phyloP scores from a whole-genome alignment of 2,888 invertebrate genomes.

The Eupithecia insigniata region DNA sequence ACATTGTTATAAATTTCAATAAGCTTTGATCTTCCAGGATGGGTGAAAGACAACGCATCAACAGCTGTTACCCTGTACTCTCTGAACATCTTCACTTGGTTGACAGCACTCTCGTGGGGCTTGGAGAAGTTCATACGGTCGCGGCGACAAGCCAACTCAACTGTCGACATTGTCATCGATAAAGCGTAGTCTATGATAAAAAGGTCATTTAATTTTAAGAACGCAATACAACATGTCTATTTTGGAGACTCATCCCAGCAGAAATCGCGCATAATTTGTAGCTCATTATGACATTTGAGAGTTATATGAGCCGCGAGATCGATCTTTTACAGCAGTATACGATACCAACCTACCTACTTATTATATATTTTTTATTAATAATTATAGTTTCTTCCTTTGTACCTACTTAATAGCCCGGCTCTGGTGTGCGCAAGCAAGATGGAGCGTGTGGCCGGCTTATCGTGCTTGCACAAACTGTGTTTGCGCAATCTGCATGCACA shows the following conservation, averaged over 20 bases:
- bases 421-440: too few species aligned
- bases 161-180: slow-evolving; percentile 47
- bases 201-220: background rate
- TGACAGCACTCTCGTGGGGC: slow-evolving; percentile 86
- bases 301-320: background rate
- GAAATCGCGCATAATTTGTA: background rate
- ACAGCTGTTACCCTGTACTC: slow-evolving; percentile 86
- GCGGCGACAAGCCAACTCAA: slow-evolving; percentile 53
- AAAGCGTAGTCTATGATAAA: slow-evolving; percentile 47
- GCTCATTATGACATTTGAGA: background rate
- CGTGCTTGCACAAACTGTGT: too few species aligned
- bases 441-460: too few species aligned
- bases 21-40: slow-evolving; percentile 72
- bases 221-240: background rate
- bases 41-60: slow-evolving; percentile 85
- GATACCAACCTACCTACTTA: background rate
- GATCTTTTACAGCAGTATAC: background rate
- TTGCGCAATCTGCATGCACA: too few species aligned
- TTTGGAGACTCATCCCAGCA: background rate
- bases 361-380: background rate
- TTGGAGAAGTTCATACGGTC: slow-evolving; percentile 78
- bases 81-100: slow-evolving; percentile 86
- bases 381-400: background rate
- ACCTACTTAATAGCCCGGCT: too few species aligned
- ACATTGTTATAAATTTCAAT: background rate